Base-by-base conservation (phyloP, 2,113 vertebrate species). In the Cromileptes altivelis region DNA sequence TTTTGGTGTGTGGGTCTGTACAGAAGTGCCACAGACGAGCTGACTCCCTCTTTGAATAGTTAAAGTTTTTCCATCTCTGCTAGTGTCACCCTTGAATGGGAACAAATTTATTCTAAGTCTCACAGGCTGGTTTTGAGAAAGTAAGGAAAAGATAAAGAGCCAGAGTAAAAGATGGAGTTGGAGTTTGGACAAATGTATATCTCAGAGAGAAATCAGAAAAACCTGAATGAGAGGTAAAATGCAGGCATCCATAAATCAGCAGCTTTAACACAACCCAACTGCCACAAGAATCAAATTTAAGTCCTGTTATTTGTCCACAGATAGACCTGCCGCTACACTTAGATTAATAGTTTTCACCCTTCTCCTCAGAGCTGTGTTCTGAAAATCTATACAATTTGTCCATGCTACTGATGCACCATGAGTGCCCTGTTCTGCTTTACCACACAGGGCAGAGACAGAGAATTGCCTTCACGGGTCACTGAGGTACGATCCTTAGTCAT, bases 41-140 rank as follows among this genome's bases (percentile, higher is more conserved):
- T 25, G 33, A 61, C 19, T 80, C 27, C 70, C 42, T 78, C 53
- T 87, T 65, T 80, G 55, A 84, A 40, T 19, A 21, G 23, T 79
- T 45, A 4, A 52, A 27, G n/a, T 69, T 78, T 72, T 80, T 62
- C 23, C 50, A 10, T 58, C 42, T 84, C 25, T 61, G 30, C 52
- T 3, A 3, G 70, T 64, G 64, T 89, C 68, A 78, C 56, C 75
- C 63, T 72, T 47, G 70, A 81, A 79, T 45, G 23, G 53, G 30
- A 65, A 68, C 45, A 67, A 23, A 75, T 75, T 68, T 60, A 78
- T 70, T 75, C 11, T 2, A 33, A 50, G 42, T 73, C 45, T 88
- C 58, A 56, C 62, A 68, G 30, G 47, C 21, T 52, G 73, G 23
- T 21, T 78, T 37, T 60, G 33, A 80, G 58, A 76, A 69, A 77